A percentile compares a stretch with the other conserved stretches of the same genome.
These are phyloP conservation scores for Ariopsis seemanni DNA, from an alignment of 2,113 vertebrate genomes.

Conservation along the genomic window DNA sequence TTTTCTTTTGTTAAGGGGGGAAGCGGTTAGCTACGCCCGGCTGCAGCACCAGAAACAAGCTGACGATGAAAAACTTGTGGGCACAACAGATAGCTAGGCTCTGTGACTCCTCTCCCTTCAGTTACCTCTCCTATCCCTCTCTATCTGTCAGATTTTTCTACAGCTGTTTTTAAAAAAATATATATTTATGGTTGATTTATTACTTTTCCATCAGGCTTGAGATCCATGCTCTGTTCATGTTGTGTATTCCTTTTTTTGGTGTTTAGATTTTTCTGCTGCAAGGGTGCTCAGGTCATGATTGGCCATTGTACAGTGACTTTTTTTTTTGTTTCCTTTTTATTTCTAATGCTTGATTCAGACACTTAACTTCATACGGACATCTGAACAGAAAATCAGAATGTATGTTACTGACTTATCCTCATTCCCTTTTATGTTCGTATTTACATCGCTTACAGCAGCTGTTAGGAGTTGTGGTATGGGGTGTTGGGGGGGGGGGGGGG, in stretches of 20 bases:
- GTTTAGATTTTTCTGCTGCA: constrained; percentile 1
- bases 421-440: neutral
- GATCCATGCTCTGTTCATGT: neutral
- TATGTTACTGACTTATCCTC: neutral
- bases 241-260: neutral
- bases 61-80: constrained; percentile 82
- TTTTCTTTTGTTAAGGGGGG: constrained; percentile 77
- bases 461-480: neutral
- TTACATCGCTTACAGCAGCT: neutral
- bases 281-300: neutral
- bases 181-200: too few species aligned
- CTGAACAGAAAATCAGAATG: neutral
- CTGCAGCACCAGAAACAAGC: constrained; percentile 88
- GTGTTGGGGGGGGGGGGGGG: too few species aligned
- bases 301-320: neutral
- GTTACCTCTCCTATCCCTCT: constrained; percentile 1
- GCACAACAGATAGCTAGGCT: constrained; percentile 68
- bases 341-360: neutral
- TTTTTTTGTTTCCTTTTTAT: neutral
- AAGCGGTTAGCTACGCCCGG: constrained; percentile 86
- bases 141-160: constrained; percentile 36
- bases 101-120: constrained; percentile 66
- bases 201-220: neutral
- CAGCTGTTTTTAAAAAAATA: too few species aligned
- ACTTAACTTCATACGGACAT: neutral